Base-by-base conservation (phyloP, 2,888 invertebrate species). In the Chaetoderma sp. region DNA sequence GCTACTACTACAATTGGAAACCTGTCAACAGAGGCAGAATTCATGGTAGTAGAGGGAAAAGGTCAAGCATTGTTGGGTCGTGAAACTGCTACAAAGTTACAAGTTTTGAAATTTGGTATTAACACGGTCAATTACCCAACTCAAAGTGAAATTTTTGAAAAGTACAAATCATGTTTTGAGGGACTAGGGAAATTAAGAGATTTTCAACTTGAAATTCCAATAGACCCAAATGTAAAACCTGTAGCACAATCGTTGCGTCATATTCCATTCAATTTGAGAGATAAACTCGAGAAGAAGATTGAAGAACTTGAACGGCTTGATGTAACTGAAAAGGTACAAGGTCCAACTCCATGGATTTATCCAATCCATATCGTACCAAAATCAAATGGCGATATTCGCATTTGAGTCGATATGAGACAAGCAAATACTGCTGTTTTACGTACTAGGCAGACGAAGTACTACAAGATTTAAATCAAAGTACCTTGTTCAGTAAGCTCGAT, bases 401-500 rank as follows among this genome's bases (percentile, higher is more conserved):
- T 52, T 2, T 52, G 52, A 32, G 52, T 52, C 16, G 27, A 52
- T 21, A 52, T 52, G 52, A 28, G 52, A n/a, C 28, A 30, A 21
- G 52, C 52, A 10, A 3, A 52, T 21, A 52, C 52, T 30, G 52
- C 28, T 18, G 52, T 52, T 25, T 62, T 6, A 39, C 62, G 27
- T 66, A 64, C 1, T 68, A 69, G 27, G 52, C 70, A 8, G 74
- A 75, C 27, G 74, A 75, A 39, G 60, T 74, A 1, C 65, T 65
- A 54, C 55, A 66, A n/a, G 49, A 57, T 4, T 13, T 74, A 18
- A 62, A 68, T 30, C 33, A 61, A 2, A 56, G 65, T 13, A 70
- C 45, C 42, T 58, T 75, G 1, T 78, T 75, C 54, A 64, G 58
- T 32, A 78, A 74, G 28, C 49, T 77, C 2, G 78, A 78, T 57